Base-by-base conservation (phyloP, 2,113 vertebrate species). In the Turdus rufiventris region DNA sequence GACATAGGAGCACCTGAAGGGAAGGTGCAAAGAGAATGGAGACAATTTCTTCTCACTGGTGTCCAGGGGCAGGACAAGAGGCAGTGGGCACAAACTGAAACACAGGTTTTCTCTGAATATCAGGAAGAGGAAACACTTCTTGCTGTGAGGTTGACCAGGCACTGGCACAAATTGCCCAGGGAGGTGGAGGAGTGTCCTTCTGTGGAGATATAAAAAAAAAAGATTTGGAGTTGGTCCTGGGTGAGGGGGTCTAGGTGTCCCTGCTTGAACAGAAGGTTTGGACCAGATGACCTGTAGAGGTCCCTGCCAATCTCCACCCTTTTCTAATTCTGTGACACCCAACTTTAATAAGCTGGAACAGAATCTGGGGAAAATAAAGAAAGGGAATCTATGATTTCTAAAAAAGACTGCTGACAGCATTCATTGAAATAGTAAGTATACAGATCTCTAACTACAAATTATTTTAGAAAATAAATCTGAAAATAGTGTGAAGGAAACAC, bases 201-300 rank as follows among this genome's bases (percentile, higher is more conserved):
- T 1, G 0, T 51, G 21, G 12, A 18, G 12, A 43, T 57, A 58
- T 3, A 33, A 24, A 61, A 61, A 56, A 54, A n/a, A 60, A 28
- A 2, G 1, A 13, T 21, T 21, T 61, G 7, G 28, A 62, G 6
- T 12, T 29, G 12, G 8, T 67, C 28, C 24, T 28, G 43, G 8
- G 2, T 1, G 5, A 9, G 6, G 14, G 12, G 31, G 8, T 89
- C 2, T 50, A 17, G 5, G 2, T 61, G 8, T 9, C 25, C 33
- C 12, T 60, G 9, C 14, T 40, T 60, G 16, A 40, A 12, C 7
- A 14, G 12, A 29, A 6, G 1, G 1, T 7, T 56, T 66, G 40
- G 12, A 60, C 15, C 20, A 75, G 29, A 9, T 33, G 33, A n/a
- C 10, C 3, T 50, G 33, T 33, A 26, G 40, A 85, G 12, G 10